Evolutionary conservation across 2,888 invertebrate species (phyloP).

Genomic region (Artemia sinica): DNA sequence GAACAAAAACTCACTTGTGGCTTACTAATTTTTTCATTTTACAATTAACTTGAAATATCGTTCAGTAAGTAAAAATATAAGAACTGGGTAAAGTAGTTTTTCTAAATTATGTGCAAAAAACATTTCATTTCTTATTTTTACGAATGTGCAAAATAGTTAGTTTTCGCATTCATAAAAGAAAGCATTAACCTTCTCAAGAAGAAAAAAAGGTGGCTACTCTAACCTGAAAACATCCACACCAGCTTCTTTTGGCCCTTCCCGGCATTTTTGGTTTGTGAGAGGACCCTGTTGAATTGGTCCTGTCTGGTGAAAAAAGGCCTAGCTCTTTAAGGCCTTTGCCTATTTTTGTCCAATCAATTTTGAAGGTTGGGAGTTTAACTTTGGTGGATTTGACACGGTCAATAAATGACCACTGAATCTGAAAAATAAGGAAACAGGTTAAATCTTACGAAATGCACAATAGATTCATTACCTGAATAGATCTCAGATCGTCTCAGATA

Average conservation of each 20-base stretch:
- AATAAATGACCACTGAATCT: constrained; percentile 3
- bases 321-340: constrained; percentile 16
- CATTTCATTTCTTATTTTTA: not conserved
- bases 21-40: too few species aligned
- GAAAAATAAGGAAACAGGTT: not conserved
- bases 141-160: constrained; percentile 19
- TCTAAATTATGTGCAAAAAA: too few species aligned
- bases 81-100: too few species aligned
- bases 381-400: constrained; percentile 9
- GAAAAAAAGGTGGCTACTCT: not conserved
- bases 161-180: constrained; percentile 21
- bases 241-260: constrained; percentile 28
- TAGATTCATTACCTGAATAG: too few species aligned
- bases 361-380: not conserved
- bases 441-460: not conserved
- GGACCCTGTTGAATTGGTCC: not conserved
- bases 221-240: constrained; percentile 70
- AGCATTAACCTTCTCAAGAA: constrained; percentile 43
- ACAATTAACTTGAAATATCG: too few species aligned
- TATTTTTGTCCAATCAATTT: constrained; percentile 17
- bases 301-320: not conserved
- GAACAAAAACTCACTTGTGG: too few species aligned
- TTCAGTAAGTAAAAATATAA: too few species aligned
- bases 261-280: constrained; percentile 20
- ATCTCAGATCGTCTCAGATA: too few species aligned